Percentiles rank a stretch among this genome's conserved stretches.
Evolutionary conservation across 2,888 invertebrate genomes (phyloP).

Genomic region (Dorcus hopei): DNA sequence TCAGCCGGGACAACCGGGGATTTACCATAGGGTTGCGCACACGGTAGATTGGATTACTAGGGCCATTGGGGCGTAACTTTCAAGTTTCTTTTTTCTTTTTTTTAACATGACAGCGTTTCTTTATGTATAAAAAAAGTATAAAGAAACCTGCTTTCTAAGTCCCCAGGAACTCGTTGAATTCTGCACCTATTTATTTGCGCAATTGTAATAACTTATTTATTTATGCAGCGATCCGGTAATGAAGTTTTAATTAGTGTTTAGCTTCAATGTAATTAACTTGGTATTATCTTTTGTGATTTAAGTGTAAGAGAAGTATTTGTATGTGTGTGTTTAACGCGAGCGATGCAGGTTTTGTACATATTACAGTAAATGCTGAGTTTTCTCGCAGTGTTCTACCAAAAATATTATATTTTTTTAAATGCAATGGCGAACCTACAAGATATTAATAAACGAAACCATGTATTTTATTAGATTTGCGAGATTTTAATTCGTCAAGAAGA

Average conservation of each 20-base stretch:
- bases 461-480: no score
- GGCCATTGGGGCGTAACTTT: conserved; percentile 53
- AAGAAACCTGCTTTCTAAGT: no score
- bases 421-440: no score
- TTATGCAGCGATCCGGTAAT: conserved; percentile 9
- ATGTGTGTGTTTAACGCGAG: no score
- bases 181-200: no score
- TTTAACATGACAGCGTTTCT: not conserved
- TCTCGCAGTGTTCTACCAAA: no score
- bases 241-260: conserved; percentile 16
- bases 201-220: conserved; percentile 9
- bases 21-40: conserved; percentile 89
- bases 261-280: not conserved
- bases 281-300: conserved; percentile 5
- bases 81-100: not conserved
- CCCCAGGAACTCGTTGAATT: no score
- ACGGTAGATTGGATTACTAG: conserved; percentile 90
- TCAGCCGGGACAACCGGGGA: conserved; percentile 89
- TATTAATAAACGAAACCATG: no score
- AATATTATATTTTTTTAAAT: no score
- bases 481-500: no score
- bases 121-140: not conserved
- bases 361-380: no score
- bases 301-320: not conserved
- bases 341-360: no score